Evolutionary conservation across 2,888 invertebrate genomes (phyloP).

Genomic region (Dryadula phaetusa): DNA sequence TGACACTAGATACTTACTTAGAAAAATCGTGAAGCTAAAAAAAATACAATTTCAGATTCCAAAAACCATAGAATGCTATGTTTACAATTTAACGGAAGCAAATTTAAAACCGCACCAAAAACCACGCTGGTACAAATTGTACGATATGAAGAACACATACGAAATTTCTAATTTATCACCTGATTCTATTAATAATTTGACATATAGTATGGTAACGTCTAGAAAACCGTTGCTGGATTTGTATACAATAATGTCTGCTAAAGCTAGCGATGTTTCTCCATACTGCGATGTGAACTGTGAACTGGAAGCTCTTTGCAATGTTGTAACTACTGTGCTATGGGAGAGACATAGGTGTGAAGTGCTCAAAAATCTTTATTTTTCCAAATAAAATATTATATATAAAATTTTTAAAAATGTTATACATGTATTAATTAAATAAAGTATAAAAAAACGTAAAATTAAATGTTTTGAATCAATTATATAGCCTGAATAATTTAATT

Average conservation of each 20-base stretch:
- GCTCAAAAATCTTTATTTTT: constrained; percentile 54
- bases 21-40: no score
- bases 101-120: constrained; percentile 82
- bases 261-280: constrained; percentile 76
- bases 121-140: constrained; percentile 90
- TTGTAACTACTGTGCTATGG: constrained; percentile 81
- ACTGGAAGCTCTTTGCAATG: constrained; percentile 79
- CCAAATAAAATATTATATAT: constrained; percentile 30
- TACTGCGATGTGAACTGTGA: constrained; percentile 76
- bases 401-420: background rate
- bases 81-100: constrained; percentile 90
- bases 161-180: constrained; percentile 85
- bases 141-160: constrained; percentile 89
- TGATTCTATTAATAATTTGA: constrained; percentile 84
- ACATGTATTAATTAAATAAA: no score
- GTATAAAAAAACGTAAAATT: no score
- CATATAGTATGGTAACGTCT: constrained; percentile 83
- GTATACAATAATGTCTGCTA: constrained; percentile 82
- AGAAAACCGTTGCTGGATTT: constrained; percentile 73
- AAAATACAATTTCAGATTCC: constrained; percentile 86
- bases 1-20: no score
- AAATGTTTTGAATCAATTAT: no score
- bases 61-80: constrained; percentile 87
- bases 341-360: constrained; percentile 70
- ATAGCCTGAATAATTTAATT: no score